A percentile compares a stretch with the other conserved stretches of the same genome.
These are phyloP conservation scores for Polypterus senegalus DNA, from an alignment of 2,113 vertebrate genomes.

Conservation along the genomic window DNA sequence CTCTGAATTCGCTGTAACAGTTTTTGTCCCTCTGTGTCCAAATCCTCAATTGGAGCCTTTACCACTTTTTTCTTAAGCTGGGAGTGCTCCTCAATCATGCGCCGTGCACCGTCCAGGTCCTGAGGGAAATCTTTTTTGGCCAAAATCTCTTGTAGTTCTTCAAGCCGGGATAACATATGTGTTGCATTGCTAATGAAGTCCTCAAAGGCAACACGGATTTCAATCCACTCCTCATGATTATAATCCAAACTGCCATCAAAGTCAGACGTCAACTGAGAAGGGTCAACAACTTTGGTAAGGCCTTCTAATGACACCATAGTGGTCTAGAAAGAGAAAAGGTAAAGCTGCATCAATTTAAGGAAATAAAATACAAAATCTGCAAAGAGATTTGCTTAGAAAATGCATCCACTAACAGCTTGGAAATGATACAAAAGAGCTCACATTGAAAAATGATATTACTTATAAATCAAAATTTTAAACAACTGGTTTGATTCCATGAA, in stretches of 20 bases:
- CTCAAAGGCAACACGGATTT: slow-evolving; percentile 82
- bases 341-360: not conserved
- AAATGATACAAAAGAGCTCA: not conserved
- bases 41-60: slow-evolving; percentile 85
- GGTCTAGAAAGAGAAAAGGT: slow-evolving; percentile 52
- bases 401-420: not conserved
- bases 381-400: not conserved
- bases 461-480: too few species aligned
- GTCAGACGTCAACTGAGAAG: slow-evolving; percentile 89
- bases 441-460: too few species aligned
- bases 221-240: slow-evolving; percentile 97
- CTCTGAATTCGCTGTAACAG: slow-evolving; percentile 88
- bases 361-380: slow-evolving; percentile 16
- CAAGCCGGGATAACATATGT: slow-evolving; percentile 75
- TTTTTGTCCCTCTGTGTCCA: slow-evolving; percentile 84
- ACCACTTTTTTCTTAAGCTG: slow-evolving; percentile 86
- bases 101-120: slow-evolving; percentile 81
- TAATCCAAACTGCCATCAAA: slow-evolving; percentile 94
- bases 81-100: slow-evolving; percentile 87
- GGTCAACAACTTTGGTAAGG: slow-evolving; percentile 94
- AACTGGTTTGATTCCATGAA: too few species aligned
- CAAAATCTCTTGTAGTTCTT: slow-evolving; percentile 90
- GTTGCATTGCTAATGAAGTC: slow-evolving; percentile 84
- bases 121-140: slow-evolving; percentile 85
- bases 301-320: slow-evolving; percentile 97